Evolutionary conservation across 2,797 vertebrate genomes (phyloP), one percentile per base, ranked within the genome.

Genomic region (Calcarius lapponicus): DNA sequence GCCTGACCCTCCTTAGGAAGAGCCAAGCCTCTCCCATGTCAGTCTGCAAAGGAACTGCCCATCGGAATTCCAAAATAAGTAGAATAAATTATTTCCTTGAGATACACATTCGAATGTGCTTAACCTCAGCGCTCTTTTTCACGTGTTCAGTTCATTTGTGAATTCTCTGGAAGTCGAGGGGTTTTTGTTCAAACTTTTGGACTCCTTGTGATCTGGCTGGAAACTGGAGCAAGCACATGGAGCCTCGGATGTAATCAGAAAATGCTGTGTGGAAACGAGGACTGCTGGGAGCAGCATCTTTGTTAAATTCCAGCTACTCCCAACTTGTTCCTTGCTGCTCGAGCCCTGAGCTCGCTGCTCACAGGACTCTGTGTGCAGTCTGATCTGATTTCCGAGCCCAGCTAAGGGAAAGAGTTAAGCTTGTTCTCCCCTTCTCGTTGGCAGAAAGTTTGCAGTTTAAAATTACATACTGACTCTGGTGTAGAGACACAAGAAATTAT

Each of bases 401-500:
- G 94, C 82, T 97, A 88, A 95, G 94, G 78, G 97, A 98, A 98
- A 98, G 97, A 98, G 98, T 98, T 98, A 98, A 98, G 97, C 97
- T 91, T 95, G 90, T 97, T 97, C 97, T 97, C 93, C 95, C 96
- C 93, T 98, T 94, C 97, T 97, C 96, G 96, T 97, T 98, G 98
- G 98, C 98, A 98, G 98, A 98, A 98, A 98, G 96, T 98, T 98
- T 98, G 97, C 97, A 97, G 98, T 98, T 98, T 98, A 98, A 98
- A 98, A 99, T 99, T 98, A 98, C 98, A 98, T 97, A 98, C 97
- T 98, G 98, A 98, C 98, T 98, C 98, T 98, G 97, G 98, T 98
- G 98, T 98, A 98, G 98, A 98, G 98, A 98, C 98, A 98, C 97
- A 97, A 98, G 96, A 98, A 99, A 99, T 99, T 98, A 98, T 98